A percentile compares a stretch with the other conserved stretches of the same genome.
Evolutionary conservation across 2,888 invertebrate genomes (phyloP).

Genomic region (Hypselothyrea guttata): DNA sequence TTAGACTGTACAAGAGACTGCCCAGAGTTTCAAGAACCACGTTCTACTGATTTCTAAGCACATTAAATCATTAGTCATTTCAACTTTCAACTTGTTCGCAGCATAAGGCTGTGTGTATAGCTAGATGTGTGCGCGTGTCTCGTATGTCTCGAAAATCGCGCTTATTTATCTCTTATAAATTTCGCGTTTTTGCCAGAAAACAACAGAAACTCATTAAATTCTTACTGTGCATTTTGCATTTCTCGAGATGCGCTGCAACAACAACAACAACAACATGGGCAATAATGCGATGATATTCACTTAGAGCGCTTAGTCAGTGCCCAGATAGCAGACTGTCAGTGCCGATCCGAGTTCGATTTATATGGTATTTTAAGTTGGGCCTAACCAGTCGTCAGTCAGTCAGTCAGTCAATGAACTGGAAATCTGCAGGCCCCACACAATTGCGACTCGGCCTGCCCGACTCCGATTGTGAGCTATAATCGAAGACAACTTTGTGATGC

Average conservation of each 20-base stretch:
- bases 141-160: constrained; percentile 57
- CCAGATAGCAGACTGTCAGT: constrained; percentile 16
- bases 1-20: no score
- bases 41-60: constrained; percentile 45
- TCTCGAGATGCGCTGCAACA: constrained; percentile 43
- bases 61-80: constrained; percentile 69
- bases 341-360: constrained; percentile 24
- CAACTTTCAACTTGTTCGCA: constrained; percentile 59
- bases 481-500: no score
- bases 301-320: constrained; percentile 51
- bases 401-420: constrained; percentile 71
- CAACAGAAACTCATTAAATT: constrained; percentile 12
- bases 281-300: constrained; percentile 67
- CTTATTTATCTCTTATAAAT: constrained; percentile 67
- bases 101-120: constrained; percentile 3
- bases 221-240: constrained; percentile 27
- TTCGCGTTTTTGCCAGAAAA: constrained; percentile 31
- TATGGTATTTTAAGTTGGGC: constrained; percentile 47
- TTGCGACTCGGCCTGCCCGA: constrained; percentile 24
- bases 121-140: not conserved
- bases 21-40: constrained; percentile 14
- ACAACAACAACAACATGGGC: constrained; percentile 33
- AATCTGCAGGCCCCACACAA: constrained; percentile 42
- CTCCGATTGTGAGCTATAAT: constrained; percentile 30
- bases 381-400: constrained; percentile 48